Conservation (phyloP, 2,888 invertebrate species). For the Ernsta delagoae region DNA sequence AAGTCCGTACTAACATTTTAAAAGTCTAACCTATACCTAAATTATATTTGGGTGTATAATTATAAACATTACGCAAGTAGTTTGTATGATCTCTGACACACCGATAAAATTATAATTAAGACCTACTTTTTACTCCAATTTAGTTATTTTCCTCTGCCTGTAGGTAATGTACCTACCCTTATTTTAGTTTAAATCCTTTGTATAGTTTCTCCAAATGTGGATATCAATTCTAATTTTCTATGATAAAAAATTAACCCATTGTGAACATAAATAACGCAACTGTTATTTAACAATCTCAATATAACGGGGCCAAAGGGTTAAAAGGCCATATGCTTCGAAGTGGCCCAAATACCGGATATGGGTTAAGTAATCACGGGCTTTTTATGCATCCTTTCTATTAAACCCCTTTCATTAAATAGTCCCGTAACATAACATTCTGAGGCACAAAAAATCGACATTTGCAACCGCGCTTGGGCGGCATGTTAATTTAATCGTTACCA, state of each 20-base stretch:
- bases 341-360: conserved; percentile 74
- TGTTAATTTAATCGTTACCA: conserved; percentile 69
- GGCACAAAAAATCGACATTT: conserved; percentile 69
- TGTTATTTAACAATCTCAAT: conserved; percentile 67
- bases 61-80: too few relatives aligned
- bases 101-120: too few relatives aligned
- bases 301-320: conserved; percentile 85
- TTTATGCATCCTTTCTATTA: conserved; percentile 70
- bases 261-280: conserved; percentile 75
- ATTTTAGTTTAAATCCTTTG: too few relatives aligned
- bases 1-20: too few relatives aligned
- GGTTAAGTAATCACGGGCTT: conserved; percentile 82
- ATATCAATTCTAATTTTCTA: too few relatives aligned
- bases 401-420: conserved; percentile 70
- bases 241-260: conserved; percentile 44
- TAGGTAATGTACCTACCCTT: too few relatives aligned
- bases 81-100: too few relatives aligned
- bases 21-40: too few relatives aligned
- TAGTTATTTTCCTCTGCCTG: too few relatives aligned
- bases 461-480: conserved; percentile 61
- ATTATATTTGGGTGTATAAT: too few relatives aligned
- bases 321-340: conserved; percentile 67
- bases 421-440: conserved; percentile 65
- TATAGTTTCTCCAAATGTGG: too few relatives aligned
- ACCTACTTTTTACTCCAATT: too few relatives aligned